These are phyloP conservation scores for Nephrotoma guestfalica DNA, from an alignment of 2,888 invertebrate species.

Conservation along the genomic window DNA sequence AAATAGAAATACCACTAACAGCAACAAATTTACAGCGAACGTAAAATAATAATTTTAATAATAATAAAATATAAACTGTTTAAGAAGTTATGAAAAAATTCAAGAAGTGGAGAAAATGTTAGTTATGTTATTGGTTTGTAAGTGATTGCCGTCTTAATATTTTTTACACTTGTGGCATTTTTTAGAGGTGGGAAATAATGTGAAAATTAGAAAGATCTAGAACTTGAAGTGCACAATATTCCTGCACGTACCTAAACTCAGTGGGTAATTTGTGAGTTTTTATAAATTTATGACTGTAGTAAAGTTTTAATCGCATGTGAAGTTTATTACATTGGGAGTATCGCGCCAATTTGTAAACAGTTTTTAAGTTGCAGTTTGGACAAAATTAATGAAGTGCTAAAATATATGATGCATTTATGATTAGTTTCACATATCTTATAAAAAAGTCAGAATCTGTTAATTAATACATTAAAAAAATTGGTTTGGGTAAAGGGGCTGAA, in stretches of 20 bases:
- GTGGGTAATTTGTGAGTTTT: neutral
- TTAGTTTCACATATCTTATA: no score
- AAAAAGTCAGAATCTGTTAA: no score
- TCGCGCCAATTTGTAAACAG: neutral
- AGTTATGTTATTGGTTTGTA: constrained; percentile 7
- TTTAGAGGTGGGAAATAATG: neutral
- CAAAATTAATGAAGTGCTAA: no score
- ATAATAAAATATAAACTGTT: neutral
- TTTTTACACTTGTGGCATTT: neutral
- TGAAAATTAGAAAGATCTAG: neutral
- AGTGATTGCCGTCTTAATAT: constrained; percentile 8
- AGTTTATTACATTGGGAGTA: neutral
- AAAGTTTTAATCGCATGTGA: neutral
- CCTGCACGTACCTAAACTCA: neutral
- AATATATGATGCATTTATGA: no score
- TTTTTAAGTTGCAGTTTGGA: neutral
- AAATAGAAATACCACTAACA: neutral
- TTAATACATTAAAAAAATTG: no score
- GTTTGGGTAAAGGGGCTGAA: no score
- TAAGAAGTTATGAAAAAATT: neutral
- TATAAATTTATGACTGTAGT: neutral
- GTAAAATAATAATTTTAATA: neutral
- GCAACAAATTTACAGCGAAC: neutral
- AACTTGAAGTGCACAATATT: neutral
- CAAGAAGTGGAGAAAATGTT: constrained; percentile 3